Base-by-base conservation (phyloP, 2,797 vertebrate species). In the Tenualosa ilisha region DNA sequence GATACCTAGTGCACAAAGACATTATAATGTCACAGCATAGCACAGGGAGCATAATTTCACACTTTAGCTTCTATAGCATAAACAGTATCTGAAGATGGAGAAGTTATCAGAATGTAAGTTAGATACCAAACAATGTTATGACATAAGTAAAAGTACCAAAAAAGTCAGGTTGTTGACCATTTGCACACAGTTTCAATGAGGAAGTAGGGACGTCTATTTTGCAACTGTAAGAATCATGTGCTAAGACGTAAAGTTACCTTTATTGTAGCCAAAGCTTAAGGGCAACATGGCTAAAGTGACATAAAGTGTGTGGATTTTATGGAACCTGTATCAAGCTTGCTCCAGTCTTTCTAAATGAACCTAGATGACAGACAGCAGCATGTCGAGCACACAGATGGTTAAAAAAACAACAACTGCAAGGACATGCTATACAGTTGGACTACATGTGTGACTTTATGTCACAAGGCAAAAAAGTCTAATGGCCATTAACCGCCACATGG, bases 401-500 rank as follows among this genome's bases (percentile, higher is more conserved):
- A 9, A 37, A 22, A 75, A 79, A 75, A 75, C 68, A 72, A 75
- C 68, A 75, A 75, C 68, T 75, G 68, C 68, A 7, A 43, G 68
- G 31, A 68, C 63, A 68, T 68, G 12, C 11, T 68, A 24, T 2
- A 12, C 68, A 72, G 31, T 72, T 72, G 68, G 15, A 72, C 31
- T 12, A 40, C 68, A 72, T 17, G 20, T 72, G 68, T 75, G 68
- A 75, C 31, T 40, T 75, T 75, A 17, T 75, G 68, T 75, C 68
- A 75, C 31, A 75, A 17, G 68, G 17, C 31, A 15, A 75, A 5
- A 40, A 75, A 40, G 26, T 75, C 68, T 72, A 31, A 37, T 40
- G 12, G 31, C 40, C 6, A 17, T 85, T 92, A 90, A 87, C 91
- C 94, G 91, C 51, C 88, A 82, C 24, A 50, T 51, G 56, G 86